A percentile compares a stretch with the other conserved stretches of the same genome.
These are phyloP conservation scores for Gorsachius magnificus DNA, from an alignment of 2,797 vertebrate genomes.

Conservation along the genomic window DNA sequence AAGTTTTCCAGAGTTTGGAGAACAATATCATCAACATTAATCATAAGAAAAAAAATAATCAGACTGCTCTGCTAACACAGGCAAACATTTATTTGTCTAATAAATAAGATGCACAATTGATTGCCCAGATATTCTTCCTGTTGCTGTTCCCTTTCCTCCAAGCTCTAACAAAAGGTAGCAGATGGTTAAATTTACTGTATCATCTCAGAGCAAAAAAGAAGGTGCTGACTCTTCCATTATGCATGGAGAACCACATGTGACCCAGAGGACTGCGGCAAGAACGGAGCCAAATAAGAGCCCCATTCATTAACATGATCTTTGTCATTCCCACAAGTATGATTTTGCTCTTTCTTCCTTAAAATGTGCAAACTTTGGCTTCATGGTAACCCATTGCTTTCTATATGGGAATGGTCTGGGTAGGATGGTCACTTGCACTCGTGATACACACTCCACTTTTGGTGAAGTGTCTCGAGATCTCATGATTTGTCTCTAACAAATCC, in stretches of 20 bases:
- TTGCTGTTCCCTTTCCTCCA: not conserved
- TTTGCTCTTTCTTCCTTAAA: not conserved
- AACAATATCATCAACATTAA: not conserved
- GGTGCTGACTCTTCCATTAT: constrained; percentile 19
- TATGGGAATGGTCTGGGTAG: not conserved
- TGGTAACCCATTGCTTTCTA: not conserved
- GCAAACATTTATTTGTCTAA: not conserved
- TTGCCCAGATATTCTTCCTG: not conserved
- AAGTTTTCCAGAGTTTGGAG: not conserved
- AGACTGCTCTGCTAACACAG: not conserved
- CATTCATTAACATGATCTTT: not conserved
- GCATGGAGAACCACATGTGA: not conserved
- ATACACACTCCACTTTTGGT: not conserved
- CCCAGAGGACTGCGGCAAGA: not conserved
- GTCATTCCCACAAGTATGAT: not conserved
- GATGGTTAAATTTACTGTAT: constrained; percentile 30
- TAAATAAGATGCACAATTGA: not conserved
- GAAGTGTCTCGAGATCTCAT: not conserved
- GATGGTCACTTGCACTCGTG: not conserved
- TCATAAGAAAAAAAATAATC: not conserved
- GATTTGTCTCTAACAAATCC: not conserved
- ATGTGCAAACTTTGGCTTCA: not conserved
- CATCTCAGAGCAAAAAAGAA: constrained; percentile 14
- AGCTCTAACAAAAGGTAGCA: constrained; percentile 8
- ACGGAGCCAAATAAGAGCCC: not conserved